Evolutionary conservation across 2,888 invertebrate genomes (phyloP).

Genomic region (Junonia oenone): DNA sequence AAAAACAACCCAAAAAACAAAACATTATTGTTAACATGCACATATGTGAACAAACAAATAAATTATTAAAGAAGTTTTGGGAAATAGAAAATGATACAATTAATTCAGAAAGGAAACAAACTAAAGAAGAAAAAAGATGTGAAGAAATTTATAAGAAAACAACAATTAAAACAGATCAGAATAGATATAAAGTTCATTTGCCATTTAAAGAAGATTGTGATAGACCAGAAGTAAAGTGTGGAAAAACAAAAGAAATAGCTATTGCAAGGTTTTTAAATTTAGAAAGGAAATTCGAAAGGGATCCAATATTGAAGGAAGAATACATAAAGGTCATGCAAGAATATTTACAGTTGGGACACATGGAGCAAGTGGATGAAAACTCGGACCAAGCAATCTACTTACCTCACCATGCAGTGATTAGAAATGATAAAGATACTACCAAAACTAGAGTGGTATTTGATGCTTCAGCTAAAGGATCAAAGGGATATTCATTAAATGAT

Average conservation of each 20-base stretch:
- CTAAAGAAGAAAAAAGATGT: no score
- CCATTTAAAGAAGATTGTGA: background rate
- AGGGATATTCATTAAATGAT: constrained; percentile 24
- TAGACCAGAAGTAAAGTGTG: background rate
- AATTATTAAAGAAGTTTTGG: no score
- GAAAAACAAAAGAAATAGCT: constrained; percentile 5
- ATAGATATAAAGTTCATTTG: background rate
- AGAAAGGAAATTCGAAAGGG: background rate
- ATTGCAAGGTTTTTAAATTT: background rate
- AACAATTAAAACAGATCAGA: background rate
- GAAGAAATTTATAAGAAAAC: no score
- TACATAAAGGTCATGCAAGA: constrained; percentile 10
- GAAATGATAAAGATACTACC: constrained; percentile 28
- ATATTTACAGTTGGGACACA: constrained; percentile 11
- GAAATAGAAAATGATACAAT: no score
- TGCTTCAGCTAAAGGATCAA: constrained; percentile 17
- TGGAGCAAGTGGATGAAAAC: constrained; percentile 2
- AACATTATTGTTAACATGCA: no score
- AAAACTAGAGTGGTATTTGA: constrained; percentile 34
- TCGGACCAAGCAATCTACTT: constrained; percentile 3
- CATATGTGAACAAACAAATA: no score
- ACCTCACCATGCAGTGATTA: constrained; percentile 29
- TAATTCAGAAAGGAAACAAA: no score
- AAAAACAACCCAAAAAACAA: no score
- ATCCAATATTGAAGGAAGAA: background rate